A percentile compares a stretch with the other conserved stretches of the same genome.
Conservation (phyloP, 2,797 vertebrate genomes). For the Anabas testudineus region DNA sequence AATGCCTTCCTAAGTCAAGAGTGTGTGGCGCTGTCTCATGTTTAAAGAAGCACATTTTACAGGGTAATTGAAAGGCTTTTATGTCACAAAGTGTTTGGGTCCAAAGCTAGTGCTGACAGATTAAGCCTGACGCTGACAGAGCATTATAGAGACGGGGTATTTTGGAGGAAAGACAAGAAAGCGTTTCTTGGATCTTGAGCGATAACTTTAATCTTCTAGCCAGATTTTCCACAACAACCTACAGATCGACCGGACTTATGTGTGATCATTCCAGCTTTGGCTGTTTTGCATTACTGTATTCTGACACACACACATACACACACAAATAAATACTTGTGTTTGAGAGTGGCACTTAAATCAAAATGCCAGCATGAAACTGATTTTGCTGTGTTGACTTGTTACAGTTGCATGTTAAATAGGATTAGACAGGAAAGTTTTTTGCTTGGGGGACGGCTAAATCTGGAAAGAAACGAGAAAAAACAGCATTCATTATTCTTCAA, state of each 20-base stretch:
- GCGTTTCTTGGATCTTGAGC: conserved; percentile 42
- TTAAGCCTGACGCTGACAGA: conserved; percentile 50
- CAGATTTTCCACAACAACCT: conserved; percentile 37
- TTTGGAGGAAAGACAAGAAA: conserved; percentile 49
- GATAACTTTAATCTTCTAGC: conserved; percentile 57
- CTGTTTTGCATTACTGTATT: conserved; percentile 43
- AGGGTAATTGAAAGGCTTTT: conserved; percentile 57
- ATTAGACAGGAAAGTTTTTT: conserved; percentile 43
- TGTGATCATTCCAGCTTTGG: conserved; percentile 24
- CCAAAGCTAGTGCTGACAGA: conserved; percentile 39
- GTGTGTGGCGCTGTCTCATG: conserved; percentile 38
- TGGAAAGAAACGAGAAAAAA: conserved; percentile 34
- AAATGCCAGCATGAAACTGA: conserved; percentile 44
- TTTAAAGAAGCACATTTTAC: conserved; percentile 43
- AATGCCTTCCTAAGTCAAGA: conserved; percentile 26
- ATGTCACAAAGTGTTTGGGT: conserved; percentile 52
- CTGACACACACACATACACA: conserved; percentile 6
- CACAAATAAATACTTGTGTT: not conserved
- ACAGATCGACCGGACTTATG: conserved; percentile 26
- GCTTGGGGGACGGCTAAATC: conserved; percentile 24
- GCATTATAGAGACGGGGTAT: conserved; percentile 21
- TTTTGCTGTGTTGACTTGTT: conserved; percentile 44
- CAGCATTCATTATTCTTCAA: conserved; percentile 35
- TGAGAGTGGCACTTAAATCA: conserved; percentile 37
- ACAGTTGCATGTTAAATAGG: conserved; percentile 40